Evolutionary conservation across 2,888 invertebrate species (phyloP).

Genomic region (Chrysolina americana): DNA sequence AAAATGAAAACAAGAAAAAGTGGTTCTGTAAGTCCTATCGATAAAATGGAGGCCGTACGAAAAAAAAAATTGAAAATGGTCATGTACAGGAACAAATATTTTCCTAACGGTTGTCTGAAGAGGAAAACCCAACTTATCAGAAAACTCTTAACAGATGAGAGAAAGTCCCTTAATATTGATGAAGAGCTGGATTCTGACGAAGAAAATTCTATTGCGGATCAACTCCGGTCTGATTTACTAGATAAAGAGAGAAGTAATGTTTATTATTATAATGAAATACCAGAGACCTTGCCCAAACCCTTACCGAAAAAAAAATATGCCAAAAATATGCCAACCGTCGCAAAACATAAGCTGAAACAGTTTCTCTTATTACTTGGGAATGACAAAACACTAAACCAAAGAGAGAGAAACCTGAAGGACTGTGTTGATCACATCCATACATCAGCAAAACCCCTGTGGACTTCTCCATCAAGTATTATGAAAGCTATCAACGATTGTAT

Average conservation of each 20-base stretch:
- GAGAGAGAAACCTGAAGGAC: constrained; percentile 31
- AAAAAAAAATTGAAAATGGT: constrained; percentile 33
- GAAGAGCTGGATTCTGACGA: constrained; percentile 26
- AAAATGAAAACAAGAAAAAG: neutral
- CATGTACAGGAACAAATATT: constrained; percentile 29
- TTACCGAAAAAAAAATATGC: neutral
- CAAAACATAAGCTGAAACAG: constrained; percentile 30
- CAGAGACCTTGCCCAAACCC: neutral
- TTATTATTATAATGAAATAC: constrained; percentile 16
- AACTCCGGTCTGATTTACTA: constrained; percentile 28
- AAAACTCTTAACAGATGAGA: constrained; percentile 32
- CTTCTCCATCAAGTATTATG: constrained; percentile 46
- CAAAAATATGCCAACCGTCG: constrained; percentile 26
- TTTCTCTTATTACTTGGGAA: constrained; percentile 28
- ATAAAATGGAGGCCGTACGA: constrained; percentile 2
- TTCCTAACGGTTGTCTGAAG: constrained; percentile 20
- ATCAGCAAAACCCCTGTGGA: constrained; percentile 34
- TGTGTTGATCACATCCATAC: constrained; percentile 37
- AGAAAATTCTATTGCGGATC: constrained; percentile 33
- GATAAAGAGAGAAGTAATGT: constrained; percentile 27
- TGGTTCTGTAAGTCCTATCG: neutral
- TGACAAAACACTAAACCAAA: neutral
- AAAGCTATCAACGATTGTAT: constrained; percentile 50
- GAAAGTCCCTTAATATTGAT: constrained; percentile 16
- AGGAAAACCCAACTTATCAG: constrained; percentile 29